Conservation (phyloP, 2,888 invertebrate species). For the Drosophila eohydei region DNA sequence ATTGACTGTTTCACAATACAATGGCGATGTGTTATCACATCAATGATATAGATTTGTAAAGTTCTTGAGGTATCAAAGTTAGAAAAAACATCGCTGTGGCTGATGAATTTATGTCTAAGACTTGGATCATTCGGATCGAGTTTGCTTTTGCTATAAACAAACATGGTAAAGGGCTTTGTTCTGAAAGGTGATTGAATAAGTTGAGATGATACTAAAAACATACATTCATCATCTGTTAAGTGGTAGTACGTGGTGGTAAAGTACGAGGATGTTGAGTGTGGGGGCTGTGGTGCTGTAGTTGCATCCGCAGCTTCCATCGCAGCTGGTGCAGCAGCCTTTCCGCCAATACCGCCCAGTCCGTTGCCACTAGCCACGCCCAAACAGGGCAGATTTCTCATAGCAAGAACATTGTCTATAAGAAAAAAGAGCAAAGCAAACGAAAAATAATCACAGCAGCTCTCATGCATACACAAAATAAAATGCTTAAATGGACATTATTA, state of each 20-base stretch:
- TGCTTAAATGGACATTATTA: not conserved
- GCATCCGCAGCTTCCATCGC: conserved; percentile 80
- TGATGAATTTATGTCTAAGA: not conserved
- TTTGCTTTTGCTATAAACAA: not conserved
- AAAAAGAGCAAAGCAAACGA: conserved; percentile 66
- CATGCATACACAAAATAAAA: not conserved
- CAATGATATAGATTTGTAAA: too few relatives aligned
- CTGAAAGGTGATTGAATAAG: not conserved
- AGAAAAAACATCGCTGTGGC: too few relatives aligned
- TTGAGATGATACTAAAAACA: conserved; percentile 50
- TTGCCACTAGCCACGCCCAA: conserved; percentile 74
- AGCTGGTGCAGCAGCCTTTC: conserved; percentile 61
- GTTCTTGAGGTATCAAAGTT: too few relatives aligned
- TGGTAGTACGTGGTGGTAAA: conserved; percentile 85
- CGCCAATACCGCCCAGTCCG: conserved; percentile 64
- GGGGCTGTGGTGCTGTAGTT: conserved; percentile 74
- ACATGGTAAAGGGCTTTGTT: not conserved
- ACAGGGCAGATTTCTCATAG: conserved; percentile 84
- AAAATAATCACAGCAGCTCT: not conserved
- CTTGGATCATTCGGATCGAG: not conserved
- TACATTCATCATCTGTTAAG: conserved; percentile 85
- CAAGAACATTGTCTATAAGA: conserved; percentile 84
- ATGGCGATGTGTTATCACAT: too few relatives aligned
- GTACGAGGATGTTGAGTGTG: conserved; percentile 83
- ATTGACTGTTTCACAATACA: too few relatives aligned